Evolutionary conservation across 2,888 invertebrate species (phyloP), one percentile per base, ranked within the genome.

Genomic region (Andrena bicolor): DNA sequence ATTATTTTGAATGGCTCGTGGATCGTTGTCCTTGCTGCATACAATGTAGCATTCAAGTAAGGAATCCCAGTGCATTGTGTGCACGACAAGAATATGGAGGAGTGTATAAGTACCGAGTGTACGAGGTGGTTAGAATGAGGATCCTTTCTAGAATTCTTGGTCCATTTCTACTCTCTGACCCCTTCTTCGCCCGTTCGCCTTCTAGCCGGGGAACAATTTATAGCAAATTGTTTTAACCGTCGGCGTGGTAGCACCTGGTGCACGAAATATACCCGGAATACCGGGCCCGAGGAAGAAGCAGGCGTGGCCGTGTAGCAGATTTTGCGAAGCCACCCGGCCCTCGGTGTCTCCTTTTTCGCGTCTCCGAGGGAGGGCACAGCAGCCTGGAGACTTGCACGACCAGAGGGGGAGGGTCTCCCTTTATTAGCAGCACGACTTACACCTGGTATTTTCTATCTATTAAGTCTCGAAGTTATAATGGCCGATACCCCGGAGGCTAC

Each of bases 191-290:
- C 74, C 66, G 76, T 63, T 77, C 79, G 83, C 70, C 77, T 77
- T 61, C 66, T 79, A 76, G 75, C 56, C 51, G 32, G 70, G 69
- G 88, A 74, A 85, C 30, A 93, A 92, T 93, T 93, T 93, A 92
- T 91, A 90, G 90, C 89, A 92, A 92, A 93, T 92, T 92, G 92
- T 93, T 93, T 93, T 90, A 92, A 90, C 90, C 91, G 90, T 88
- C 87, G 87, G 83, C 86, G 84, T 80, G 88, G 87, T 86, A 84
- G 87, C 93, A 93, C 91, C 93, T 92, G 93, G 89, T 92, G 91
- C 92, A 85, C 89, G 85, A 90, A 90, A 92, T 90, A 91, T 89
- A 87, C 80, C 68, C 83, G 78, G 75, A 63, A 76, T 73, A 84
- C 78, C 83, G 82, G 80, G 81, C 74, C 72, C 63, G 75, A 32